Percentiles rank a stretch among this genome's conserved stretches.
These are phyloP conservation scores for Chaenogobius annularis DNA, from an alignment of 2,113 vertebrate species.

Conservation along the genomic window DNA sequence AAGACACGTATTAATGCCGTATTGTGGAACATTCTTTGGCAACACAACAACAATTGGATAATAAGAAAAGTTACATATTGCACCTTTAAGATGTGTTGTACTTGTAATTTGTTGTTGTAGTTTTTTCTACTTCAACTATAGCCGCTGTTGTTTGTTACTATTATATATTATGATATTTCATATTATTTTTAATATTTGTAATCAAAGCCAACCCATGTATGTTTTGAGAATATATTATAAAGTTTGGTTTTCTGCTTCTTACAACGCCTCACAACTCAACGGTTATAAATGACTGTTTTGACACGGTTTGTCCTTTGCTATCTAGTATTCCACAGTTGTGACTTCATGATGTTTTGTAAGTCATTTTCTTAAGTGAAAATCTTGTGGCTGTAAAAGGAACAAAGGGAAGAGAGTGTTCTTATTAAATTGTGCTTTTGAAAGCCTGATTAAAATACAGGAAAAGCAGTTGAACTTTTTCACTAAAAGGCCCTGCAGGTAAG, in stretches of 20 bases:
- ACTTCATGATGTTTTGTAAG: constrained; percentile 1
- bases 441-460: constrained; percentile 34
- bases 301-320: background rate
- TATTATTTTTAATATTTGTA: too few species aligned
- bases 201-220: too few species aligned
- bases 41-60: too few species aligned
- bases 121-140: too few species aligned
- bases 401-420: constrained; percentile 39
- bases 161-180: too few species aligned
- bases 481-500: constrained; percentile 41
- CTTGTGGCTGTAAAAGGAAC: constrained; percentile 46
- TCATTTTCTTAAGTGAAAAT: constrained; percentile 11
- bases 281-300: background rate
- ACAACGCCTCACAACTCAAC: background rate
- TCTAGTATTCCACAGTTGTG: background rate
- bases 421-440: constrained; percentile 32
- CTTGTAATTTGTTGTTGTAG: too few species aligned
- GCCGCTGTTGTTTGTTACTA: too few species aligned
- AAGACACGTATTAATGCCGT: too few species aligned
- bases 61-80: too few species aligned
- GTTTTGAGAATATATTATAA: background rate
- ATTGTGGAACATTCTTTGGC: too few species aligned
- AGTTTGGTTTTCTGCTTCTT: background rate
- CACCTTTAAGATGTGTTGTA: too few species aligned
- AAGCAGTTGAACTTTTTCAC: constrained; percentile 34